Evolutionary conservation across 2,888 invertebrate species (phyloP).

Genomic region (Argynnis bischoffii): DNA sequence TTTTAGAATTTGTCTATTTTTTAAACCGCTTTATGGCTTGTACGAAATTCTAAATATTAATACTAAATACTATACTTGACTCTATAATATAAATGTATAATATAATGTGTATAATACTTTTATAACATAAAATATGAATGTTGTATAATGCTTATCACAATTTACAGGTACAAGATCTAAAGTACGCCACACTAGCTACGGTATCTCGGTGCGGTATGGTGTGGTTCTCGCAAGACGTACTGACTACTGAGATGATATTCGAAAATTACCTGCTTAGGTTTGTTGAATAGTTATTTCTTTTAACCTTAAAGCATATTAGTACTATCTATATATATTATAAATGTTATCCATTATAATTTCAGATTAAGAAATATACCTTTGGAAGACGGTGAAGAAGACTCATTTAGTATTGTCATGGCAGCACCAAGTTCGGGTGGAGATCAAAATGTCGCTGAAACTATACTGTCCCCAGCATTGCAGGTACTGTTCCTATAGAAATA

Average conservation of each 20-base stretch:
- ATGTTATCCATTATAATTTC: constrained; percentile 9
- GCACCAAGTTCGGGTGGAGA: constrained; percentile 82
- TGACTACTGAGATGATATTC: constrained; percentile 99
- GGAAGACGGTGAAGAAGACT: constrained; percentile 94
- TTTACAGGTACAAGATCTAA: constrained; percentile 91
- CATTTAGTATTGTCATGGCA: constrained; percentile 82
- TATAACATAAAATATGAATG: no score
- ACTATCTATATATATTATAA: background rate
- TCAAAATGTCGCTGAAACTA: constrained; percentile 86
- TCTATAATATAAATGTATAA: no score
- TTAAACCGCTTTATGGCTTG: no score
- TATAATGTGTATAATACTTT: no score
- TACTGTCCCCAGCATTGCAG: constrained; percentile 90
- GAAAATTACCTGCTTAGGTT: constrained; percentile 93
- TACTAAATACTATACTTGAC: no score
- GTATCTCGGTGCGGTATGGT: constrained; percentile 99
- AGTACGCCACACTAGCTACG: constrained; percentile 98
- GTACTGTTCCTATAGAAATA: constrained; percentile 55
- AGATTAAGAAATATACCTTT: constrained; percentile 92
- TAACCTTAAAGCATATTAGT: background rate
- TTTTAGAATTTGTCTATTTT: no score
- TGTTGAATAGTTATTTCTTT: no score
- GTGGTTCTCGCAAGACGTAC: constrained; percentile 99
- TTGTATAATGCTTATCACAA: constrained; percentile 23
- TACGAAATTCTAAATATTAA: background rate